Conservation (phyloP, 2,797 vertebrate genomes). For the Podarcis lilfordi region DNA sequence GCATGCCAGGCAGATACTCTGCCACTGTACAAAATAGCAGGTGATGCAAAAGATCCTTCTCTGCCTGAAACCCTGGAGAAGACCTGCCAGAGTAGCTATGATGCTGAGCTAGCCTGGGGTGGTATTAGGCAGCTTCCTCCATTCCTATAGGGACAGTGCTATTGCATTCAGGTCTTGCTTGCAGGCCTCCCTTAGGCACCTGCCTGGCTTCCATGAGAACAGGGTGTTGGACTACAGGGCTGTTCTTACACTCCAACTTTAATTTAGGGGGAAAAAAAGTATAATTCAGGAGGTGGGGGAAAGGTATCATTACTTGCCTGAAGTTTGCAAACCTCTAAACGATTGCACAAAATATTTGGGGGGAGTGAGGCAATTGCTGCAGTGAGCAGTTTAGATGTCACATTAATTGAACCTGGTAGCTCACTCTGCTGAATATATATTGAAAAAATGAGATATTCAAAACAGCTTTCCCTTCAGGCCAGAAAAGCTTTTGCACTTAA, state of each 20-base stretch:
- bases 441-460: background rate
- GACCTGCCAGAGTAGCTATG: background rate
- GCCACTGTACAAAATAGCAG: background rate
- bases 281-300: background rate
- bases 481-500: background rate
- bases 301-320: background rate
- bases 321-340: background rate
- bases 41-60: too few relatives aligned
- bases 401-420: background rate
- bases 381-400: background rate
- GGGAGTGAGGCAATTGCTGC: background rate
- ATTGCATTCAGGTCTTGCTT: too few relatives aligned
- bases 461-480: background rate
- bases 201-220: too few relatives aligned
- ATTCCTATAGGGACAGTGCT: too few relatives aligned
- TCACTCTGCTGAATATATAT: too few relatives aligned
- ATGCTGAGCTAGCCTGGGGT: too few relatives aligned
- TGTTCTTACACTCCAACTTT: background rate
- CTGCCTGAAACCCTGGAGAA: too few relatives aligned
- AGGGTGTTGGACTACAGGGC: background rate
- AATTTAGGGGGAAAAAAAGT: background rate
- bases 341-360: background rate
- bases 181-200: too few relatives aligned
- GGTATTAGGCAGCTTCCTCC: too few relatives aligned
- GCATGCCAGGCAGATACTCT: background rate